These are phyloP conservation scores for Chionomys nivalis DNA, from an alignment of 2,113 vertebrate genomes.

Conservation along the genomic window DNA sequence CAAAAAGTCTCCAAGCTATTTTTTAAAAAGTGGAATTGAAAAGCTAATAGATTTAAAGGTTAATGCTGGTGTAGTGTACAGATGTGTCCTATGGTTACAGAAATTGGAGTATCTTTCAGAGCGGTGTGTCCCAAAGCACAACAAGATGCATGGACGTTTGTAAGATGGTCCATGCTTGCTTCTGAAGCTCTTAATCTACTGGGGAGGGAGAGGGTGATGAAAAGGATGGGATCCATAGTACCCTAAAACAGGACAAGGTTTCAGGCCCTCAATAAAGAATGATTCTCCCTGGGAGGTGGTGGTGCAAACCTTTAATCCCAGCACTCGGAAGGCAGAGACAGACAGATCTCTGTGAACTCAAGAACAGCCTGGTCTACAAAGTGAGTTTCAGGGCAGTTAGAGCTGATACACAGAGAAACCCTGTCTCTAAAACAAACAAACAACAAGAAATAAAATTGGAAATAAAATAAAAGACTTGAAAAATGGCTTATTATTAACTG, in stretches of 20 bases:
- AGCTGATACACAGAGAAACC: not conserved
- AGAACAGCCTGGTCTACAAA: not conserved
- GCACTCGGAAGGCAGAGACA: not conserved
- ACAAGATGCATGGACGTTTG: not conserved
- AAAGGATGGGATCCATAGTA: not conserved
- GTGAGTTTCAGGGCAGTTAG: not conserved
- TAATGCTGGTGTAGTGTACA: not conserved
- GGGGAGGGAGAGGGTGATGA: fast-evolving
- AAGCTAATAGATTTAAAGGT: not conserved
- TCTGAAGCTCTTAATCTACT: not conserved
- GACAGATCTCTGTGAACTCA: not conserved
- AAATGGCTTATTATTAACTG: not conserved
- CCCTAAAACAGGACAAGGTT: not conserved
- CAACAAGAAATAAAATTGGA: not conserved
- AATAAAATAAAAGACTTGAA: not conserved
- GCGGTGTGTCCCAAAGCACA: not conserved
- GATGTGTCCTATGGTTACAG: not conserved
- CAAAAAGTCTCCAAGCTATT: not conserved
- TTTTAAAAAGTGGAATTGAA: not conserved
- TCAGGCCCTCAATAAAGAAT: not conserved
- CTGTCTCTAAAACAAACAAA: not conserved
- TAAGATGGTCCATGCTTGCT: not conserved
- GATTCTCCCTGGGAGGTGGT: not conserved
- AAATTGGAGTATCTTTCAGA: not conserved
- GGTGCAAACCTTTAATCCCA: not conserved